A percentile compares a stretch with the other conserved stretches of the same genome.
phyloP scores from a whole-genome alignment of 2,797 vertebrate genomes.

The Acomys russatus region DNA sequence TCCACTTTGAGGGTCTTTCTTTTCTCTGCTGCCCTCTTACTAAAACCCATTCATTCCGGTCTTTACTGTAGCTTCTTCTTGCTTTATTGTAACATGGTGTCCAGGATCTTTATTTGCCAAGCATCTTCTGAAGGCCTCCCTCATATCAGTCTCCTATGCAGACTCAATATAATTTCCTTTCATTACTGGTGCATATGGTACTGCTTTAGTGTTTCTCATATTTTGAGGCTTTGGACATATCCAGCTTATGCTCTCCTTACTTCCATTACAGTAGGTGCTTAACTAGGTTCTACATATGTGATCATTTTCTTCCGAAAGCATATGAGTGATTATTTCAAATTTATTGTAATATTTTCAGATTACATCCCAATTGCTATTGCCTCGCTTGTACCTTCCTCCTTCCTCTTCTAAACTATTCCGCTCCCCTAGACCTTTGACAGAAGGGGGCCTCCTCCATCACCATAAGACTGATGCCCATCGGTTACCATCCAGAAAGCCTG shows the following conservation, averaged over 20 bases:
- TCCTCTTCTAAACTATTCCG: too few relatives aligned
- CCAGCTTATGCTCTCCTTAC: neutral
- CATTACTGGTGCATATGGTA: neutral
- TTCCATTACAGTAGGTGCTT: neutral
- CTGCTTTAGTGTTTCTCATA: neutral
- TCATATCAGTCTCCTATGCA: accelerated
- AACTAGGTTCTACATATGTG: neutral
- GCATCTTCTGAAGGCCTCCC: neutral
- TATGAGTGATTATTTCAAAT: neutral
- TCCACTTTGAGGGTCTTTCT: neutral
- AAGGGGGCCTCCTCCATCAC: too few relatives aligned
- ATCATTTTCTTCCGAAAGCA: neutral
- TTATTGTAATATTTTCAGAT: neutral
- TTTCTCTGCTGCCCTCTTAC: neutral
- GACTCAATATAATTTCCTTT: too few relatives aligned
- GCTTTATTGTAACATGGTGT: neutral
- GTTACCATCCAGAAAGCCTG: too few relatives aligned
- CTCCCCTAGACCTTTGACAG: too few relatives aligned
- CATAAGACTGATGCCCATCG: too few relatives aligned
- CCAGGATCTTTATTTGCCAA: neutral
- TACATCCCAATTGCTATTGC: neutral
- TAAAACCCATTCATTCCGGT: neutral
- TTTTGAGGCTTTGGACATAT: neutral
- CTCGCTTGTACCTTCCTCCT: too few relatives aligned
- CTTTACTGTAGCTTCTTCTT: neutral